phyloP scores from a whole-genome alignment of 1,140 invertebrate species.

The Tetragnatha versicolor region DNA sequence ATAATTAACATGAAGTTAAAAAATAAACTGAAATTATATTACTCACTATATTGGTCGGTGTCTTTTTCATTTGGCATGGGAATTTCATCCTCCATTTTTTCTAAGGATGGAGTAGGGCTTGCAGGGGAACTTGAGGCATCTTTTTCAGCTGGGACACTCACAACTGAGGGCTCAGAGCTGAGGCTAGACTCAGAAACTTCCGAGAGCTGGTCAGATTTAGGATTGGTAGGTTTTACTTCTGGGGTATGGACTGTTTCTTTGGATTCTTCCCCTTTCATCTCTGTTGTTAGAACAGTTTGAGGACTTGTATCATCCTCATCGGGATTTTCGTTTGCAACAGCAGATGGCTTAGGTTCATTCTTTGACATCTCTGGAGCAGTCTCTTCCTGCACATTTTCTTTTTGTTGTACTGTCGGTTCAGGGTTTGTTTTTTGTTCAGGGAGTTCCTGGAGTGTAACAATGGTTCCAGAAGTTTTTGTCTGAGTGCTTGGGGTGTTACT shows the following conservation, averaged over 20 bases:
- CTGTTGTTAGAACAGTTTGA: no score
- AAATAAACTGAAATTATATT: no score
- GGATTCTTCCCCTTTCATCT: not conserved
- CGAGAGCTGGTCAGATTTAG: not conserved
- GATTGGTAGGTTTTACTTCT: not conserved
- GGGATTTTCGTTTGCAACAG: not conserved
- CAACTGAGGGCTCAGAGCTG: not conserved
- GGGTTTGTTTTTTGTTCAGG: no score
- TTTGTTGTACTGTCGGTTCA: no score
- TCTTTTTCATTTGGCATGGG: not conserved
- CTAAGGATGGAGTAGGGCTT: not conserved
- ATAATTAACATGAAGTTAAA: no score
- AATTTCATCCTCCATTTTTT: constrained; percentile 20
- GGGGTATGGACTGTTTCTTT: not conserved
- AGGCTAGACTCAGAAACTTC: not conserved
- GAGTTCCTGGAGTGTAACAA: no score
- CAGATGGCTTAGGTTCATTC: not conserved
- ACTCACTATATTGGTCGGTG: constrained; percentile 13
- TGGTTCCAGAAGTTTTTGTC: no score
- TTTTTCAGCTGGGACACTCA: not conserved
- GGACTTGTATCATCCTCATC: no score
- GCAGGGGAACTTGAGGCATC: not conserved
- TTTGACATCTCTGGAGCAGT: not conserved
- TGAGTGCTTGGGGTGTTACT: no score
- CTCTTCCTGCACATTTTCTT: no score